phyloP scores from a whole-genome alignment of 2,797 vertebrate species.

The Apogon hyalosoma region DNA sequence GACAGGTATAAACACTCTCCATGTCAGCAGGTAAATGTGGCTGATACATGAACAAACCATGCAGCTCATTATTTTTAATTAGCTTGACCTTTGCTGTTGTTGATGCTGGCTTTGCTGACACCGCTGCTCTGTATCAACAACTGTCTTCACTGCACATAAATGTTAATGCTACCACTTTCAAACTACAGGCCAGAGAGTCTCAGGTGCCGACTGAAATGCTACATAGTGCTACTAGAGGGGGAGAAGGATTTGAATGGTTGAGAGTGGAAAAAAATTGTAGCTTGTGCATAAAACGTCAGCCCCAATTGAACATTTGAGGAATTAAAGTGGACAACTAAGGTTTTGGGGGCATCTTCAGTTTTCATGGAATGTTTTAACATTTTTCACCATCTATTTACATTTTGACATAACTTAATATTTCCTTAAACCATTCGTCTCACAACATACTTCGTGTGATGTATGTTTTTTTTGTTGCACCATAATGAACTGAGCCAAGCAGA shows the following conservation, averaged over 20 bases:
- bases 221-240: slow-evolving; percentile 12
- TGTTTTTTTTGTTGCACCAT: slow-evolving; percentile 3
- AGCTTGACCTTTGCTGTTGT: slow-evolving; percentile 32
- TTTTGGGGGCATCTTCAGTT: slow-evolving; percentile 11
- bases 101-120: background rate
- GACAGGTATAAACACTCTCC: slow-evolving; percentile 1
- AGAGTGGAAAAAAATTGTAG: slow-evolving; percentile 12
- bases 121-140: background rate
- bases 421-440: slow-evolving; percentile 16
- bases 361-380: slow-evolving; percentile 72
- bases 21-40: slow-evolving; percentile 12
- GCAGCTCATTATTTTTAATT: slow-evolving; percentile 54
- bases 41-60: background rate
- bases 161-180: slow-evolving; percentile 24
- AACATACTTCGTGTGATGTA: background rate
- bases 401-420: background rate
- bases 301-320: slow-evolving; percentile 6
- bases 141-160: background rate
- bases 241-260: slow-evolving; percentile 13
- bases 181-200: slow-evolving; percentile 47
- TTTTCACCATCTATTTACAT: slow-evolving; percentile 27
- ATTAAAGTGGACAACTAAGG: slow-evolving; percentile 13
- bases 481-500: slow-evolving; percentile 5
- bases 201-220: slow-evolving; percentile 33
- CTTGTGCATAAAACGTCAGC: slow-evolving; percentile 49